These are phyloP conservation scores for Gerris buenoi DNA, from an alignment of 1,140 invertebrate species.

Conservation along the genomic window DNA sequence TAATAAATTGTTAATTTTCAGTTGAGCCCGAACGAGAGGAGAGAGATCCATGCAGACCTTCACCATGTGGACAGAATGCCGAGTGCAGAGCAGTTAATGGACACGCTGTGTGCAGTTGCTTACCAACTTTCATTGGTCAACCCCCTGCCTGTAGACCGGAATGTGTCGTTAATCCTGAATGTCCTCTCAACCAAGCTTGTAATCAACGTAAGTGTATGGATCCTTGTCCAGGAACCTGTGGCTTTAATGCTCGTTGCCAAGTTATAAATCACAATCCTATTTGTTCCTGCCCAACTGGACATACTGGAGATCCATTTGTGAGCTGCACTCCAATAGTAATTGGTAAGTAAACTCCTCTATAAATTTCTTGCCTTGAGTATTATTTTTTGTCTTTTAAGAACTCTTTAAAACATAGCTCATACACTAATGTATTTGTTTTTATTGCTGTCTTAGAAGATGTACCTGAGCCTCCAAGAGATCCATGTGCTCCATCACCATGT, in stretches of 20 bases:
- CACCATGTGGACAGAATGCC: constrained; percentile 65
- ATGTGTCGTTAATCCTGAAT: constrained; percentile 62
- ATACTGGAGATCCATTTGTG: constrained; percentile 33
- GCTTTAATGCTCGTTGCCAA: constrained; percentile 37
- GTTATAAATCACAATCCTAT: constrained; percentile 35
- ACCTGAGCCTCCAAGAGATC: constrained; percentile 29
- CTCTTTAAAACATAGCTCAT: not conserved
- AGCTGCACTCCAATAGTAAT: constrained; percentile 25
- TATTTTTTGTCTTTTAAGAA: not conserved
- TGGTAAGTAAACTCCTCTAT: constrained; percentile 20
- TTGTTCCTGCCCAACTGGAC: constrained; percentile 32
- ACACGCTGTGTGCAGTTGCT: constrained; percentile 52
- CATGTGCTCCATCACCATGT: constrained; percentile 44
- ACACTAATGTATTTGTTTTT: not conserved
- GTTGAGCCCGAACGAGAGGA: constrained; percentile 28
- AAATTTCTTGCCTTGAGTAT: constrained; percentile 28
- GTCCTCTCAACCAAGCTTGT: constrained; percentile 44
- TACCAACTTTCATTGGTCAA: constrained; percentile 48
- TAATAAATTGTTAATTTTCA: too few species aligned
- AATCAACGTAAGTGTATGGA: constrained; percentile 40
- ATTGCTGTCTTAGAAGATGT: not conserved
- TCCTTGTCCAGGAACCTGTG: constrained; percentile 42
- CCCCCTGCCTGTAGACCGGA: constrained; percentile 59
- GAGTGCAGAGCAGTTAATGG: constrained; percentile 44
- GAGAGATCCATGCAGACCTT: constrained; percentile 50